Base-by-base conservation (phyloP, 2,888 invertebrate species). In the Thalpophila matura region DNA sequence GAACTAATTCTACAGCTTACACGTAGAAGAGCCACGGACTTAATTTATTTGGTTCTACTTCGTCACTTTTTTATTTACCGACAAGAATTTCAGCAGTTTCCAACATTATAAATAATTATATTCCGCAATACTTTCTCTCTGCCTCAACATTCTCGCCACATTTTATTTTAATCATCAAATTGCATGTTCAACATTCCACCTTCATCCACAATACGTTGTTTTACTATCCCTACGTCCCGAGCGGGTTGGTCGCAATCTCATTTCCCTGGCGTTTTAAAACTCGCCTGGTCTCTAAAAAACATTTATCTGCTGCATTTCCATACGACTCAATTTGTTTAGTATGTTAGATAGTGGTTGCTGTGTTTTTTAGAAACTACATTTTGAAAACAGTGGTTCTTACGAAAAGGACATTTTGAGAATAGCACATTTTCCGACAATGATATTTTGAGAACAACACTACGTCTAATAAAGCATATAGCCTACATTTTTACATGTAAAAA, bases 251-350 rank as follows among this genome's bases (percentile, higher is more conserved):
- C 47, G 62, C 73, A 71, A 78, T 76, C 66, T 65, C 67, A 80
- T 79, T 82, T 77, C 70, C 72, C 57, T 40, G 37, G 38, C 74
- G 69, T 66, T 79, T 66, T 64, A 66, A 49, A 76, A 51, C 73
- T 57, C 54, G 53, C 62, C 42, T 45, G 45, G 54, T 65, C 38
- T 72, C 51, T 69, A 72, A 74, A 82, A 79, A 73, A 73, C 72
- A 76, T 81, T 74, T 81, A 69, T 68, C 45, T 54, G 57, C 51
- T 74, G 63, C 59, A 79, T 68, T 66, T 58, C 38, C 33, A 54
- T 38, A 56, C 49, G 40, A 62, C 14, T 58, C 50, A 47, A 60
- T 77, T 64, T 55, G 49, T 55, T n/a, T 57, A 45, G 42, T 35
- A 31, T 45, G 57, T 45, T 57, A 53, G 18, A 22, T n/a, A 2